A percentile compares a stretch with the other conserved stretches of the same genome.
Conservation (phyloP, 2,113 vertebrate genomes). For the Chrysemys picta region DNA sequence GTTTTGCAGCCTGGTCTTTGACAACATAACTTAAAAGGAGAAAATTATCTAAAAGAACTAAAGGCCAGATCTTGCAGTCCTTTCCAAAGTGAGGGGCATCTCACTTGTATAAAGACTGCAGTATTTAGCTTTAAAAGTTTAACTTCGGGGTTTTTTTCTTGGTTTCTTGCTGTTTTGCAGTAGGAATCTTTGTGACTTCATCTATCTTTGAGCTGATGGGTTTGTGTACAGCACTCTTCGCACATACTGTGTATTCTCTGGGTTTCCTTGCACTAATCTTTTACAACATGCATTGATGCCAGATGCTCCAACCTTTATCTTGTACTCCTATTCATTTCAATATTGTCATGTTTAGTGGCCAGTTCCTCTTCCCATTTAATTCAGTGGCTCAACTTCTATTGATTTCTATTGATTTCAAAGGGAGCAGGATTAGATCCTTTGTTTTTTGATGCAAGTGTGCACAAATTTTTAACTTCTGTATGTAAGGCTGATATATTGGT, state of each 20-base stretch:
- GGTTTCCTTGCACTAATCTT: not conserved
- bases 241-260: not conserved
- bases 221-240: not conserved
- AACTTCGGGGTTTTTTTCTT: not conserved
- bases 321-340: not conserved
- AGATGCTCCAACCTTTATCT: not conserved
- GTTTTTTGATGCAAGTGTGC: not conserved
- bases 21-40: not conserved
- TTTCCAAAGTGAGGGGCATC: not conserved
- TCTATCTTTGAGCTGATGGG: not conserved
- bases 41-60: not conserved
- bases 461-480: not conserved
- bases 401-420: not conserved
- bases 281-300: not conserved
- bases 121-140: not conserved
- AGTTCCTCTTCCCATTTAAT: not conserved
- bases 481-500: not conserved
- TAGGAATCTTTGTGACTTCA: not conserved
- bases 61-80: not conserved
- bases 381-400: not conserved
- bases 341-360: not conserved
- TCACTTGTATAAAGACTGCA: not conserved
- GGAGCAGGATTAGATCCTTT: not conserved
- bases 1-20: not conserved
- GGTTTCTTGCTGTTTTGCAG: not conserved